These are phyloP conservation scores for Graptemys geographica DNA, from an alignment of 2,797 vertebrate species.

Conservation along the genomic window DNA sequence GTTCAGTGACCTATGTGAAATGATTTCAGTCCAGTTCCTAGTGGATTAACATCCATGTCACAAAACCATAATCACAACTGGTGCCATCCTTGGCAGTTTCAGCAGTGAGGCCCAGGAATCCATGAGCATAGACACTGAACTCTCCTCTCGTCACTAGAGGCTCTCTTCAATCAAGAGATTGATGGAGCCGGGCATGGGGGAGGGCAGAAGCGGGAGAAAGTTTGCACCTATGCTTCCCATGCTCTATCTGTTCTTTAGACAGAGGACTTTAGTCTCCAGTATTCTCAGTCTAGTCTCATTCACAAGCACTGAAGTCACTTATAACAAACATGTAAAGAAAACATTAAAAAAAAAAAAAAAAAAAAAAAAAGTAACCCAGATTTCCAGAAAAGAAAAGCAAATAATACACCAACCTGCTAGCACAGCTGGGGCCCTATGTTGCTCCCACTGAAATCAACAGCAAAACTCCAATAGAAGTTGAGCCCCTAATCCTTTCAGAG, in stretches of 20 bases:
- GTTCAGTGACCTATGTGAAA: not conserved
- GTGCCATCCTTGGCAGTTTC: not conserved
- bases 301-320: not conserved
- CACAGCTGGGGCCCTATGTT: not conserved
- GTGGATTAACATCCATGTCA: not conserved
- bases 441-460: not conserved
- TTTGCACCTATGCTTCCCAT: not conserved
- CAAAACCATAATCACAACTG: not conserved
- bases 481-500: not conserved
- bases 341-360: not conserved
- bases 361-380: not conserved
- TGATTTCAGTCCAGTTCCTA: not conserved
- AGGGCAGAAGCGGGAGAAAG: not conserved
- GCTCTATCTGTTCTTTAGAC: not conserved
- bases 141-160: not conserved
- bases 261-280: not conserved
- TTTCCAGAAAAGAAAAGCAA: not conserved
- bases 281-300: not conserved
- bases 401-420: not conserved
- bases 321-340: not conserved
- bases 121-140: not conserved
- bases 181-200: not conserved
- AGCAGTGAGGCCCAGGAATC: not conserved
- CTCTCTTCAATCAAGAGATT: not conserved
- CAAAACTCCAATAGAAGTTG: not conserved